Evolutionary conservation across 2,113 vertebrate genomes (phyloP).

Genomic region (Emberiza fucata): DNA sequence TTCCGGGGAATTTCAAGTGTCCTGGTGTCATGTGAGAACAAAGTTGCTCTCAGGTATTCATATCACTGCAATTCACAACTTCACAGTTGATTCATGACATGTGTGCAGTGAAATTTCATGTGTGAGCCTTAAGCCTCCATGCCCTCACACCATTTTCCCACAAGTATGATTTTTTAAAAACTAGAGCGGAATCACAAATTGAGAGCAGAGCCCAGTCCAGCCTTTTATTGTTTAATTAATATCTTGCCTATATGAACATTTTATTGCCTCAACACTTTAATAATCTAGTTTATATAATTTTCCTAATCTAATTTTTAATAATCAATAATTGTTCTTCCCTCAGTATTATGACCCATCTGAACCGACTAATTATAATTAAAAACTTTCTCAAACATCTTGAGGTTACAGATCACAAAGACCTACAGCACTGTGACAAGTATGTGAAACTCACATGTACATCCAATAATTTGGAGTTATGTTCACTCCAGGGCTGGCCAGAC

Average conservation of each 20-base stretch:
- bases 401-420: background rate
- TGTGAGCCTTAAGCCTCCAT: background rate
- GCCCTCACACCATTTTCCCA: background rate
- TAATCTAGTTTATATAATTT: background rate
- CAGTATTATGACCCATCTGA: background rate
- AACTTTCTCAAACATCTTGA: background rate
- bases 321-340: background rate
- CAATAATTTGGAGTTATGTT: background rate
- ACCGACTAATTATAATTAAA: background rate
- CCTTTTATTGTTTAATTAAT: background rate
- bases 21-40: background rate
- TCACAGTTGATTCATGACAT: background rate
- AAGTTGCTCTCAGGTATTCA: background rate
- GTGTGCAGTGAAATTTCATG: background rate
- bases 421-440: background rate
- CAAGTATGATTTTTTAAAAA: background rate
- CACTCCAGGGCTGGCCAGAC: background rate
- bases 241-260: background rate
- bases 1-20: background rate
- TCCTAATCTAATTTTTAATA: background rate
- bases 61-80: background rate
- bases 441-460: rapidly evolving
- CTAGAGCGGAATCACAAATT: background rate
- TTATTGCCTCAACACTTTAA: background rate
- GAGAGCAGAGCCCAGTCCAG: background rate